Evolutionary conservation across 2,888 invertebrate species (phyloP).

Genomic region (Chironomus riparius): DNA sequence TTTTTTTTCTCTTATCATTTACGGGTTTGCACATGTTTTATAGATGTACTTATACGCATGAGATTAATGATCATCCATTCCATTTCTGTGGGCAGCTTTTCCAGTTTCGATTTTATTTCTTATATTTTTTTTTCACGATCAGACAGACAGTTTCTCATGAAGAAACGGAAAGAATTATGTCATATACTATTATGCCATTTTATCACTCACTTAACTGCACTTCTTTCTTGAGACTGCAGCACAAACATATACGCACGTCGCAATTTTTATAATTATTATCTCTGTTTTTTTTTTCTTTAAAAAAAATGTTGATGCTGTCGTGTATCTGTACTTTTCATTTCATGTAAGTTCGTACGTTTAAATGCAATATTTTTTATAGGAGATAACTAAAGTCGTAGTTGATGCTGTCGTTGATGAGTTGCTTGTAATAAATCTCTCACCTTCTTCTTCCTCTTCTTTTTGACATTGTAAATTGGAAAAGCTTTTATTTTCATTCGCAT

Average conservation of each 20-base stretch:
- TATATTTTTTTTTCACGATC: not conserved
- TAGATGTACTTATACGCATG: not conserved
- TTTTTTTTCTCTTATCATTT: not conserved
- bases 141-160: not conserved
- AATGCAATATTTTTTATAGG: not conserved
- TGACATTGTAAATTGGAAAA: not conserved
- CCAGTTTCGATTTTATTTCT: not conserved
- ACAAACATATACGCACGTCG: not conserved
- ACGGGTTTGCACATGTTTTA: too few species aligned
- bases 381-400: too few species aligned
- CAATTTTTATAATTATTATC: not conserved
- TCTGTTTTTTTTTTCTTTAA: not conserved
- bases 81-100: not conserved
- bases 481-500: constrained; percentile 2
- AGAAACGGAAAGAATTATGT: constrained; percentile 13
- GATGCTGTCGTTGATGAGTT: too few species aligned
- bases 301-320: too few species aligned
- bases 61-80: not conserved
- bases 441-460: not conserved
- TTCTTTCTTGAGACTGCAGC: not conserved
- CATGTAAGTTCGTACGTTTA: not conserved
- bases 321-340: not conserved
- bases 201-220: constrained; percentile 25
- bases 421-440: too few species aligned
- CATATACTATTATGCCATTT: constrained; percentile 22